Evolutionary conservation across 2,113 vertebrate genomes (phyloP).

Genomic region (Laterallus jamaicensis): DNA sequence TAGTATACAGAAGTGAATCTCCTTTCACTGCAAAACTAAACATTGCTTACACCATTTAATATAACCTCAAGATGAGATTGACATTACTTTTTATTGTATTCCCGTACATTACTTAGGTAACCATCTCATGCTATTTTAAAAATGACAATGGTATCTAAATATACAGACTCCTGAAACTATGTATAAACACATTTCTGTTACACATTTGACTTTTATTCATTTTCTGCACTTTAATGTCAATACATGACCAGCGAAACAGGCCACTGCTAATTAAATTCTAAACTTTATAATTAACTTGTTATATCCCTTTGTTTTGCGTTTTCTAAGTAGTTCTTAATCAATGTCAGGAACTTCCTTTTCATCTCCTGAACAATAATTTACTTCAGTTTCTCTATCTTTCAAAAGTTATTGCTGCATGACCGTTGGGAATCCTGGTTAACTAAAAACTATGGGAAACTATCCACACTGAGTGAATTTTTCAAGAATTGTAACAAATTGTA

Average conservation of each 20-base stretch:
- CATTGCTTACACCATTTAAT: rapidly evolving
- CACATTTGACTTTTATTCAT: neutral
- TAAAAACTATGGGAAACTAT: neutral
- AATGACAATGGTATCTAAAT: neutral
- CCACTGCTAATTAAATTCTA: neutral
- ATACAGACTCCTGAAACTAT: neutral
- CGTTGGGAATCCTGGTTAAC: neutral
- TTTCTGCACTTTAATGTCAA: neutral
- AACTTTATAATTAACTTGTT: neutral
- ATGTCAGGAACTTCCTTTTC: neutral
- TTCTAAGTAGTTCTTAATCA: neutral
- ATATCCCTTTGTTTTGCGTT: neutral
- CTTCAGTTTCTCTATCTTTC: neutral
- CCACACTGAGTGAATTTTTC: neutral
- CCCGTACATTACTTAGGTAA: neutral
- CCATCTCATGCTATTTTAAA: neutral
- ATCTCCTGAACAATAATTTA: neutral
- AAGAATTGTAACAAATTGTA: neutral
- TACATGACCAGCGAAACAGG: neutral
- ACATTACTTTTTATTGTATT: neutral
- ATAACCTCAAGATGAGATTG: neutral
- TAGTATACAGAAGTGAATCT: neutral
- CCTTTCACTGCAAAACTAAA: neutral
- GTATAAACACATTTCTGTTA: neutral
- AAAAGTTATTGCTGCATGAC: neutral